These are phyloP conservation scores for Geotria australis DNA, from an alignment of 2,797 vertebrate genomes.

Conservation along the genomic window DNA sequence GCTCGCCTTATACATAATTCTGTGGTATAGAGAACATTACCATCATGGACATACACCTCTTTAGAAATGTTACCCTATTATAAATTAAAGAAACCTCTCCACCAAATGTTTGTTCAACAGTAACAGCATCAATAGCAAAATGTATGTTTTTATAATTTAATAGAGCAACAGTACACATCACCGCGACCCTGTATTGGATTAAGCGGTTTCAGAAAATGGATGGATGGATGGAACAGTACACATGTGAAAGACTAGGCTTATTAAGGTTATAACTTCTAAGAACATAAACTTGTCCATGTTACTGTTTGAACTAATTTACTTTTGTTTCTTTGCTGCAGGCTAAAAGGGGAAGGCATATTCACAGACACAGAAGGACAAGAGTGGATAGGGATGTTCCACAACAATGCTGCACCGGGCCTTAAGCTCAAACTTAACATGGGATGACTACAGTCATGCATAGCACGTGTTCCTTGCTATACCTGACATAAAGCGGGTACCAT, in stretches of 20 bases:
- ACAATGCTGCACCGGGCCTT: conserved; percentile 22
- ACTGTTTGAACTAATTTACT: not conserved
- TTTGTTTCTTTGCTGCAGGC: conserved; percentile 10
- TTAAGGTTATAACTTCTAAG: too few species aligned
- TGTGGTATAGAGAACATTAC: too few species aligned
- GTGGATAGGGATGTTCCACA: conserved; percentile 31
- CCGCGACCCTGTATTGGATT: too few species aligned
- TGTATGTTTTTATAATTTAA: not conserved
- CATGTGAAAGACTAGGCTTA: not conserved
- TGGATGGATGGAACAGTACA: not conserved
- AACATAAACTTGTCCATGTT: not conserved
- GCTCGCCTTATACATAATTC: too few species aligned
- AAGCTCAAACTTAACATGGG: conserved; percentile 18
- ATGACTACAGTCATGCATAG: too few species aligned
- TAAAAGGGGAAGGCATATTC: conserved; percentile 28
- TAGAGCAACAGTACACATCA: not conserved
- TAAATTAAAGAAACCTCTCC: too few species aligned
- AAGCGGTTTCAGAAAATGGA: too few species aligned
- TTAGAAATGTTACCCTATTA: too few species aligned
- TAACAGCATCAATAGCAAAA: not conserved
- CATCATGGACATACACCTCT: too few species aligned
- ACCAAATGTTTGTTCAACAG: too few species aligned
- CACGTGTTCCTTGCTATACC: too few species aligned
- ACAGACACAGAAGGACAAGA: conserved; percentile 17
- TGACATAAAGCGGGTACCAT: too few species aligned